These are phyloP conservation scores for Gorsachius goisagi DNA, from an alignment of 2,113 vertebrate species.

Conservation along the genomic window DNA sequence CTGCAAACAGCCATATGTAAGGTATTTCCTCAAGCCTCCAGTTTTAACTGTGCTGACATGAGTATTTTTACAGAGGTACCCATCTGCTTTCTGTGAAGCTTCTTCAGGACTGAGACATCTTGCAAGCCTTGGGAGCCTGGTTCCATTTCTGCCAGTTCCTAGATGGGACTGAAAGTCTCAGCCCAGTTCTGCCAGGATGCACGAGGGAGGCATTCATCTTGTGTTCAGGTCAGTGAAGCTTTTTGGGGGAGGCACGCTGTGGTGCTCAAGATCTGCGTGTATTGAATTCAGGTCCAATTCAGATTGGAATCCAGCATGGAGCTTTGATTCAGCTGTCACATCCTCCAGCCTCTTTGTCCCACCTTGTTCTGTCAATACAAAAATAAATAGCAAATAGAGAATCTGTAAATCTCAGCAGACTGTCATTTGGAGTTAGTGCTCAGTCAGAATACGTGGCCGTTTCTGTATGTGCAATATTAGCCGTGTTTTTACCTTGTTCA, in stretches of 20 bases:
- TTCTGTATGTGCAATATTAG: neutral
- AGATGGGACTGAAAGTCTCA: neutral
- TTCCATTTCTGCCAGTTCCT: neutral
- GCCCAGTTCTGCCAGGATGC: neutral
- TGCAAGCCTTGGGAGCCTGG: neutral
- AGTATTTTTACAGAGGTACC: neutral
- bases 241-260: neutral
- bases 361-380: neutral
- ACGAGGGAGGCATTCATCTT: neutral
- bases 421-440: neutral
- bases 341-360: neutral
- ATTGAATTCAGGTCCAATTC: neutral
- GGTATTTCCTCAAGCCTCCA: neutral
- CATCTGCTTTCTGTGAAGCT: neutral
- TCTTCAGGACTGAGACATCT: neutral
- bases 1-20: neutral
- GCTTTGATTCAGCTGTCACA: neutral
- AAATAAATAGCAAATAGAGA: neutral
- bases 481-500: neutral
- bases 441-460: neutral
- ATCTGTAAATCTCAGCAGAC: neutral
- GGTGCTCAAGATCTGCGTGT: fast-evolving
- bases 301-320: neutral
- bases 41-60: neutral
- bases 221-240: neutral